phyloP scores from a whole-genome alignment of 2,797 vertebrate species.

The Philypnodon macrostomus region DNA sequence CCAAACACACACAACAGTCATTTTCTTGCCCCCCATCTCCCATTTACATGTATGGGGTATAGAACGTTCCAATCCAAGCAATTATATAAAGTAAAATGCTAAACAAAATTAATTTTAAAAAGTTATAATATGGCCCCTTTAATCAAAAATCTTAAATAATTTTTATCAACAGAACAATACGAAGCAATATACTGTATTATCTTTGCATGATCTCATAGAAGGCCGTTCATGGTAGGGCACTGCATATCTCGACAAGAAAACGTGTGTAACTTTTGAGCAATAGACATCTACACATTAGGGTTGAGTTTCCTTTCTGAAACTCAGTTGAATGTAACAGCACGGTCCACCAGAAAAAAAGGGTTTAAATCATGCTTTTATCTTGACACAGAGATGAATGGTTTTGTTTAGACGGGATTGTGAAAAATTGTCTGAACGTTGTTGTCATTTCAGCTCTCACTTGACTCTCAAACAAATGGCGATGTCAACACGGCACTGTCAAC shows the following conservation, averaged over 20 bases:
- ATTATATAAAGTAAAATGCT: no score
- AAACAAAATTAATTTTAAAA: no score
- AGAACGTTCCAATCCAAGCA: no score
- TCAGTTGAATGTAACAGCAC: constrained; percentile 10
- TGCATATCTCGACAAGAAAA: constrained; percentile 26
- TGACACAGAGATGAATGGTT: constrained; percentile 12
- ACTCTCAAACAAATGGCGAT: constrained; percentile 31
- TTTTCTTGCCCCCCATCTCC: no score
- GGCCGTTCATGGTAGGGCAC: constrained; percentile 45
- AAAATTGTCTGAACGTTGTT: constrained; percentile 31
- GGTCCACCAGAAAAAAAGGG: constrained; percentile 22
- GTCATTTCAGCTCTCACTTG: constrained; percentile 4
- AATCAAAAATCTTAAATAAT: constrained; percentile 26
- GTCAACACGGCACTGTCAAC: constrained; percentile 29
- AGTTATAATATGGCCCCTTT: no score
- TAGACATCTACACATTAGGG: constrained; percentile 8
- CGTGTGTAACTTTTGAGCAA: constrained; percentile 12
- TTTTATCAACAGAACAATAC: constrained; percentile 52
- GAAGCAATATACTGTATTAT: constrained; percentile 75
- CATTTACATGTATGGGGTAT: no score
- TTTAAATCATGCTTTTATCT: constrained; percentile 20
- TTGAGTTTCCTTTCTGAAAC: constrained; percentile 6
- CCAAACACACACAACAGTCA: no score
- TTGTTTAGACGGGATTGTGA: constrained; percentile 27
- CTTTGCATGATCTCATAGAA: constrained; percentile 70